These are phyloP conservation scores for Drosophila phalerata DNA, from an alignment of 2,888 invertebrate species.

Conservation along the genomic window DNA sequence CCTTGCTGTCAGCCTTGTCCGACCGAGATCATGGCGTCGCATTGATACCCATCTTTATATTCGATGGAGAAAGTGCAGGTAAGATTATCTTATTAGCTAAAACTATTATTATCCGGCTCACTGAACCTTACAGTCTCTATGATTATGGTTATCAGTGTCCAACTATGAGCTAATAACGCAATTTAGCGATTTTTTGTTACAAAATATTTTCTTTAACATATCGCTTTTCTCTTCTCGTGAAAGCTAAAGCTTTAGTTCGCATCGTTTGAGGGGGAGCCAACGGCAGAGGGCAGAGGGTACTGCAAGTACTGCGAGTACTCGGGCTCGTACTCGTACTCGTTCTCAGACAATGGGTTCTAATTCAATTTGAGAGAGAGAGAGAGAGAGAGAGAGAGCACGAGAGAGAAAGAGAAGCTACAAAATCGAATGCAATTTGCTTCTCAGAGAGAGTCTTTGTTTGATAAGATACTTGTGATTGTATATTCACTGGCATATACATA, in stretches of 20 bases:
- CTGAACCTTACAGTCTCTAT: not conserved
- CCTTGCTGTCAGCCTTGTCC: constrained; percentile 87
- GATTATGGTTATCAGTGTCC: not conserved
- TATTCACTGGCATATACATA: not conserved
- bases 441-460: constrained; percentile 24
- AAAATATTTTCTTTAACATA: constrained; percentile 25
- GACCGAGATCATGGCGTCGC: constrained; percentile 75
- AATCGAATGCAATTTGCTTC: constrained; percentile 21
- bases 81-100: constrained; percentile 45
- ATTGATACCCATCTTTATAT: constrained; percentile 90
- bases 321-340: constrained; percentile 9
- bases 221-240: not conserved
- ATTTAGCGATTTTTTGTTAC: constrained; percentile 38
- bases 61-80: constrained; percentile 92
- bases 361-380: constrained; percentile 36
- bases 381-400: constrained; percentile 10
- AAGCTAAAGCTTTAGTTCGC: constrained; percentile 1
- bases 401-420: not conserved
- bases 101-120: not conserved
- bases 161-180: constrained; percentile 26
- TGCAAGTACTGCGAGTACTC: constrained; percentile 6
- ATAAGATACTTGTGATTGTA: constrained; percentile 10
- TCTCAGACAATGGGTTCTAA: constrained; percentile 46
- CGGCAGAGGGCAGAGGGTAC: not conserved
- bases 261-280: not conserved